phyloP scores from a whole-genome alignment of 2,797 vertebrate species.

The Ammospiza maritima region DNA sequence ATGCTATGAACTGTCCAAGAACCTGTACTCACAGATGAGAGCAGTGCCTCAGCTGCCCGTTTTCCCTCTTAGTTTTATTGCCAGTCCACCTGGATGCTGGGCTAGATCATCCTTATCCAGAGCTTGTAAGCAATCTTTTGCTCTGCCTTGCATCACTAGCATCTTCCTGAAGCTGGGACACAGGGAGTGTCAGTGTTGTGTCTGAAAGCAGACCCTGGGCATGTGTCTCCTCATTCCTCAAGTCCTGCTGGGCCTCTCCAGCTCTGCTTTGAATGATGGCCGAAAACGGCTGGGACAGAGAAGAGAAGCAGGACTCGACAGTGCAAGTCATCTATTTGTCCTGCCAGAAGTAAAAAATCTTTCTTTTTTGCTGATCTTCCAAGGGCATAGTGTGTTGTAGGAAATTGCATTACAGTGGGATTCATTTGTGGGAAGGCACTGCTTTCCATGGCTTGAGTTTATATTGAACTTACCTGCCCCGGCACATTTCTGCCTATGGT shows the following conservation, averaged over 20 bases:
- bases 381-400: not conserved
- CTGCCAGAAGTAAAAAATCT: not conserved
- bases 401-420: not conserved
- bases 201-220: not conserved
- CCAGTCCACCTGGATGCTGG: not conserved
- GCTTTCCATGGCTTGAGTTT: not conserved
- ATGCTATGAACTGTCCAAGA: not conserved
- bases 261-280: not conserved
- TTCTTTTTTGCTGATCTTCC: not conserved
- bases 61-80: not conserved
- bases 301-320: not conserved
- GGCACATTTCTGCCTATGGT: not conserved
- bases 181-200: not conserved
- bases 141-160: not conserved
- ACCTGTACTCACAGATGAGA: not conserved
- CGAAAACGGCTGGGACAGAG: conserved; percentile 27
- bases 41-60: not conserved
- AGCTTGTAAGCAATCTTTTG: not conserved
- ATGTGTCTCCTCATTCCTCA: not conserved
- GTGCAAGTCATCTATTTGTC: not conserved
- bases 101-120: not conserved
- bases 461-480: not conserved
- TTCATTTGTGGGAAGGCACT: not conserved
- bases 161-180: not conserved
- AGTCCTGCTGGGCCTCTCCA: not conserved